phyloP scores from a whole-genome alignment of 2,797 vertebrate genomes.

The Nannoperca obscura region DNA sequence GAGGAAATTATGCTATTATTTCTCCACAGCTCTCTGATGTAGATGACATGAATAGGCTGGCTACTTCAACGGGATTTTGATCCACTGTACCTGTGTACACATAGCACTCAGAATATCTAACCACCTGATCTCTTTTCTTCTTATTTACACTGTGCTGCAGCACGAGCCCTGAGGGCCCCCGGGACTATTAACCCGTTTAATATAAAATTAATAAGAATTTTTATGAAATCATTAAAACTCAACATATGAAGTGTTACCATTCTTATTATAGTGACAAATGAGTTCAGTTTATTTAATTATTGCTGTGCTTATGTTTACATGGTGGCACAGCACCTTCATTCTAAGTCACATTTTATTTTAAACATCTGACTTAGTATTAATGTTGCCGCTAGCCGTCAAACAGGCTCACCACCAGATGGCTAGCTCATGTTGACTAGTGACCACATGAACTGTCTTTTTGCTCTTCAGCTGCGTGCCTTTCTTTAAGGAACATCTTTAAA shows the following conservation, averaged over 20 bases:
- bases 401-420: neutral
- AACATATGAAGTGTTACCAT: neutral
- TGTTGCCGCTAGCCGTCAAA: neutral
- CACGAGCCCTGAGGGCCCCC: neutral
- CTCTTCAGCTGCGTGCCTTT: neutral
- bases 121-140: neutral
- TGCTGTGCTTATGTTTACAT: too few relatives aligned
- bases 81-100: slow-evolving; percentile 4
- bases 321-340: neutral
- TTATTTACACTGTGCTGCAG: slow-evolving; percentile 1
- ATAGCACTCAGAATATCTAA: neutral
- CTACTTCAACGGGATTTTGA: slow-evolving; percentile 53
- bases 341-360: neutral
- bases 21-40: slow-evolving; percentile 64
- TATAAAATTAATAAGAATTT: neutral
- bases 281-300: neutral
- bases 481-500: neutral
- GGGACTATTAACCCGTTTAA: neutral
- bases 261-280: neutral
- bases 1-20: slow-evolving; percentile 53
- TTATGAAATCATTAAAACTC: too few relatives aligned
- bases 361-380: neutral
- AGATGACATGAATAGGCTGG: slow-evolving; percentile 30
- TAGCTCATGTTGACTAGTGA: neutral
- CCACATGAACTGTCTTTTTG: neutral